Conservation (phyloP, 1,140 invertebrate species). For the Apis florea region DNA sequence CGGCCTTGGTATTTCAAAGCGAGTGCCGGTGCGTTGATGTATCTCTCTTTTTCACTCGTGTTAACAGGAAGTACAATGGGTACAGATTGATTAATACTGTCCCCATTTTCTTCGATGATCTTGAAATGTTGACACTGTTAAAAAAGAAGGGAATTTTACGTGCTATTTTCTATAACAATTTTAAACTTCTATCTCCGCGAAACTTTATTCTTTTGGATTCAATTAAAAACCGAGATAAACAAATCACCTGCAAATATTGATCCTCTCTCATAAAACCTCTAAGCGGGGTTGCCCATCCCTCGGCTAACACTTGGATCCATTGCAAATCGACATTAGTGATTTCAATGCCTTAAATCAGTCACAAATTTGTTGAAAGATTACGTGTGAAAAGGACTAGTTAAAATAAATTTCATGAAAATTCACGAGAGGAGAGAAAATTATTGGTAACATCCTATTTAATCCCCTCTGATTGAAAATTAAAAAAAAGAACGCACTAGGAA, state of each 20-base stretch:
- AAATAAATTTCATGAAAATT: too few species aligned
- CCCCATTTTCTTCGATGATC: not conserved
- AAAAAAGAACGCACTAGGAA: conserved; percentile 62
- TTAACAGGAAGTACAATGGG: conserved; percentile 95
- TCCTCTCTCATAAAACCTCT: conserved; percentile 98
- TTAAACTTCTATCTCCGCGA: not conserved
- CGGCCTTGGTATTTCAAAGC: conserved; percentile 86
- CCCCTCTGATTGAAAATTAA: too few species aligned
- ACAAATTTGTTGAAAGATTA: too few species aligned
- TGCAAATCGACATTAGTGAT: conserved; percentile 94
- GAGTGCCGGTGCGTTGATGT: conserved; percentile 84
- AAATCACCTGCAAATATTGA: conserved; percentile 87
- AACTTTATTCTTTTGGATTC: too few species aligned
- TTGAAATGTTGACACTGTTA: conserved; percentile 37
- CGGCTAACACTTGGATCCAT: conserved; percentile 96
- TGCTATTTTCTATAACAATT: not conserved
- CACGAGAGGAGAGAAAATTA: too few species aligned
- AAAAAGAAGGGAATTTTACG: not conserved
- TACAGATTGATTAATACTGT: conserved; percentile 92
- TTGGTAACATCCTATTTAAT: too few species aligned
- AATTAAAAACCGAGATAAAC: not conserved
- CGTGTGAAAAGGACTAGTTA: too few species aligned
- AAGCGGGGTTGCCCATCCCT: conserved; percentile 98
- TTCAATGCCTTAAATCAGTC: conserved; percentile 81
- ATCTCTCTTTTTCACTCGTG: conserved; percentile 87